A percentile compares a stretch with the other conserved stretches of the same genome.
These are phyloP conservation scores for Synchiropus splendidus DNA, from an alignment of 2,113 vertebrate genomes.

Conservation along the genomic window DNA sequence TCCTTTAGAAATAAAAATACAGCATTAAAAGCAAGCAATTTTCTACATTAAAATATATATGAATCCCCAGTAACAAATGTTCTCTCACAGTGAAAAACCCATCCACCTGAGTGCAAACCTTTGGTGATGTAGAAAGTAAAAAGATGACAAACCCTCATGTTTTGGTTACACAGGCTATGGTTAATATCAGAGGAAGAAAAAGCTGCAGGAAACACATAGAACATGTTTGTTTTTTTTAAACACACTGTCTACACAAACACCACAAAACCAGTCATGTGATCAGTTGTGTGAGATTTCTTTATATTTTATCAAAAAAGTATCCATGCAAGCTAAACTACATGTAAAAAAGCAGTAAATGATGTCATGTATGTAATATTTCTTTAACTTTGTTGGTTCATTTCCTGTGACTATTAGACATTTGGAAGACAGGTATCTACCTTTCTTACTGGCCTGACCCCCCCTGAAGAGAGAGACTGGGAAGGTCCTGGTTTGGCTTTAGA, in stretches of 20 bases:
- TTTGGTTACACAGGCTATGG: conserved; percentile 40
- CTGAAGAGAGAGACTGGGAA: conserved; percentile 55
- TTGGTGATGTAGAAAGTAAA: conserved; percentile 17
- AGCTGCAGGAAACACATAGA: conserved; percentile 37
- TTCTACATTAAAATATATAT: not conserved
- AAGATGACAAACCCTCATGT: conserved; percentile 43
- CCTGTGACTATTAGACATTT: too few species aligned
- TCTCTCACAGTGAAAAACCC: not conserved
- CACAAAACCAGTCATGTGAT: too few species aligned
- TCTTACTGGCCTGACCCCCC: conserved; percentile 76
- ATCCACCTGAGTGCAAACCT: conserved; percentile 27
- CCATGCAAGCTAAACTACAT: too few species aligned
- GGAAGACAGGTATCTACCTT: too few species aligned
- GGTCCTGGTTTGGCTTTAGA: conserved; percentile 63
- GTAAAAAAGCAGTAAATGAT: too few species aligned
- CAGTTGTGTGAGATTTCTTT: too few species aligned
- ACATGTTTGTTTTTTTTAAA: conserved; percentile 5
- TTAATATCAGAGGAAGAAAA: conserved; percentile 47
- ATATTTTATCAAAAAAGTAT: too few species aligned
- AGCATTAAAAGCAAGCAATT: conserved; percentile 2
- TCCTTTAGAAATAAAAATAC: conserved; percentile 38
- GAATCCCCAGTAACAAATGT: not conserved
- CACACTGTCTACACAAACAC: too few species aligned
- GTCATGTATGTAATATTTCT: too few species aligned
- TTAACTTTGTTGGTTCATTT: too few species aligned